Base-by-base conservation (phyloP, 30 jellyfish, hydroid and myxozoan species). In the Chrysaora quinquecirrha region DNA sequence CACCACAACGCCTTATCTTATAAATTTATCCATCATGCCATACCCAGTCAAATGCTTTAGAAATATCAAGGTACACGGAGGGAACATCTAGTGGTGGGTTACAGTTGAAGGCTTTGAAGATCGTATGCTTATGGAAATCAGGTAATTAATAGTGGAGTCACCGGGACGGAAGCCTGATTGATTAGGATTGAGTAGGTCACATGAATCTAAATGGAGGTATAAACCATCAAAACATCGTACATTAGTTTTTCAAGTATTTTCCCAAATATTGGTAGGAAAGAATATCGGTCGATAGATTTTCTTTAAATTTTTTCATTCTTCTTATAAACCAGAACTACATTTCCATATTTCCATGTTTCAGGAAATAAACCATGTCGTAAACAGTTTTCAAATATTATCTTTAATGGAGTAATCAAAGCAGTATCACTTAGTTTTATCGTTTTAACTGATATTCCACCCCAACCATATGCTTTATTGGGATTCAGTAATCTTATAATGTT, bases 381-480 rank as follows among this genome's bases (percentile, higher is more conserved):
- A 38, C 81, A 75, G 87, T 48, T 34, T 21, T 4, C 34, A 34
- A 82, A 82, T 30, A 82, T 31, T 29, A 31, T 68, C 48, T 63
- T 16, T 19, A 80, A 76, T 3, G 90, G 90, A 16, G 46, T 29
- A 29, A 78, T 30, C 60, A 78, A 25, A 25, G 85, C 49, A 64
- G 68, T 48, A 81, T 68, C 78, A 46, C 91, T 60, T 35, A 81
- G 24, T 32, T 81, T 48, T 68, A 68, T 52, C 91, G 35, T 81
- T 48, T 29, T 68, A 6, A 65, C 48, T 24, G 91, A 69, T 22
- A 65, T 81, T 28, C 77, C 87, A 33, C 70, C 89, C 78, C 87
- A 30, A 18, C 93, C 93, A 69, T 82, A 88, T 32, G 88, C 93
- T 68, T 82, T 82, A 71, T 82, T 69, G 30, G 86, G 71, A 71